phyloP scores from a whole-genome alignment of 35 echinoderm and acorn worm species.

The Patiria miniata region DNA sequence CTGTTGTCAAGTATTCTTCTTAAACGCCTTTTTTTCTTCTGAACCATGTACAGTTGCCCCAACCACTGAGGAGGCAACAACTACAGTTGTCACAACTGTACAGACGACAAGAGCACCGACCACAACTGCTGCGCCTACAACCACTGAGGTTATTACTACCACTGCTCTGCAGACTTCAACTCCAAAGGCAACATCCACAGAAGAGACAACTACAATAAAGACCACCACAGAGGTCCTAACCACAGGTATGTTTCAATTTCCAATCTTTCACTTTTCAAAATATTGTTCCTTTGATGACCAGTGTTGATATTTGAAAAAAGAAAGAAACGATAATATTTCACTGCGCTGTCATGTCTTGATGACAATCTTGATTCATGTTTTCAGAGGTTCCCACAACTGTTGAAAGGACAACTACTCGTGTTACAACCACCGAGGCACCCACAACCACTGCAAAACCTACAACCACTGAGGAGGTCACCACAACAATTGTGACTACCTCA shows the following conservation, averaged over 20 bases:
- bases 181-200: slow-evolving; percentile 1
- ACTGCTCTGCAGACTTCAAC: not conserved
- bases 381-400: not conserved
- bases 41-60: too few relatives aligned
- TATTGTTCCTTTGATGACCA: not conserved
- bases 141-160: not conserved
- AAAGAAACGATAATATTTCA: not conserved
- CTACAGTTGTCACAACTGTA: not conserved
- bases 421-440: not conserved
- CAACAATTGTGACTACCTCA: not conserved
- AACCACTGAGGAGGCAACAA: not conserved
- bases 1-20: too few relatives aligned
- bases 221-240: not conserved
- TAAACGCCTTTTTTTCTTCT: too few relatives aligned
- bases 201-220: not conserved
- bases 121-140: not conserved
- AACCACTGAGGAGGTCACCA: not conserved
- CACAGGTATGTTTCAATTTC: not conserved
- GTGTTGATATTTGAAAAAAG: not conserved
- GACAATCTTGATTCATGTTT: too few relatives aligned
- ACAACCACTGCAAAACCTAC: not conserved
- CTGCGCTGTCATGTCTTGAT: too few relatives aligned
- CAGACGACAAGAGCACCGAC: not conserved
- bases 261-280: too few relatives aligned
- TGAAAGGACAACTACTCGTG: slow-evolving; percentile 6